Conservation (phyloP, 2,888 invertebrate genomes). For the Pollenia labialis region DNA sequence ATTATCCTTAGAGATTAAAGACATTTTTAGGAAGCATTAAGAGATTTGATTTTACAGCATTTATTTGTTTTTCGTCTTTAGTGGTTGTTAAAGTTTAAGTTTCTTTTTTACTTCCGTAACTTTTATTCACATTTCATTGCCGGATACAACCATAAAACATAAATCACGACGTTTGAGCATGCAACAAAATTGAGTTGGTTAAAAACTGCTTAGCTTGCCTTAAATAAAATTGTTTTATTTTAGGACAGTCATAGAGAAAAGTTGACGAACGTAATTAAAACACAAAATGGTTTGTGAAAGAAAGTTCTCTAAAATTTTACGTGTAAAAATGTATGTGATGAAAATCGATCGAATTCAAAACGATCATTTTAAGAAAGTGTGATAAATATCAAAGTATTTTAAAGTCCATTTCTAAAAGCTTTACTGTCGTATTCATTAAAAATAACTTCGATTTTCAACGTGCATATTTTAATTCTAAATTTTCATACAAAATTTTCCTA, state of each 20-base stretch:
- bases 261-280: background rate
- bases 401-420: too few relatives aligned
- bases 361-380: too few relatives aligned
- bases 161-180: slow-evolving; percentile 29
- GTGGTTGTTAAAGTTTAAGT: background rate
- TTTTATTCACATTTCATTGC: background rate
- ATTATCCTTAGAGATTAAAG: slow-evolving; percentile 38
- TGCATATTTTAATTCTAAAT: too few relatives aligned
- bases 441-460: too few relatives aligned
- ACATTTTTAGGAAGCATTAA: slow-evolving; percentile 12
- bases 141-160: slow-evolving; percentile 36
- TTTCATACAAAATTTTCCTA: too few relatives aligned
- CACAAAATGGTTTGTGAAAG: background rate
- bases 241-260: background rate
- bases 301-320: too few relatives aligned
- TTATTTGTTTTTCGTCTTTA: background rate
- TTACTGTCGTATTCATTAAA: too few relatives aligned
- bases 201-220: slow-evolving; percentile 34
- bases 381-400: too few relatives aligned
- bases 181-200: background rate
- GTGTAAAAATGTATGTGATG: too few relatives aligned
- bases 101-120: background rate
- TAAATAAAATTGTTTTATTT: background rate
- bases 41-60: slow-evolving; percentile 15
- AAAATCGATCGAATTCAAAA: too few relatives aligned